Percentiles rank a stretch among this genome's conserved stretches.
Evolutionary conservation across 2,113 vertebrate genomes (phyloP).

Genomic region (Leucopsar rothschildi): DNA sequence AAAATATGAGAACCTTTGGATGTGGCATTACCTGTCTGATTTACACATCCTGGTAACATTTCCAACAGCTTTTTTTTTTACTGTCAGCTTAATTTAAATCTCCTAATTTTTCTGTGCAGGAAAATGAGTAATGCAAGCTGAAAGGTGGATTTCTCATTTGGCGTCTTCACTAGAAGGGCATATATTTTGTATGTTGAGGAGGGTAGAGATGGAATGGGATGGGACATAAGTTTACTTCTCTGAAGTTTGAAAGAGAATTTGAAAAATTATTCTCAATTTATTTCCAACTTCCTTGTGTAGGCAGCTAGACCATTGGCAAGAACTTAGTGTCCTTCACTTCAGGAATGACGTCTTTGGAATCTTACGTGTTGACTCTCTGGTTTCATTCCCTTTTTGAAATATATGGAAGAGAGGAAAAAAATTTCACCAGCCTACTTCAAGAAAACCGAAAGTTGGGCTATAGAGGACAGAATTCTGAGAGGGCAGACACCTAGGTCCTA

Average conservation of each 20-base stretch:
- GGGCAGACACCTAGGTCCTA: neutral
- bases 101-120: neutral
- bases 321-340: neutral
- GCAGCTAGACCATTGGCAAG: neutral
- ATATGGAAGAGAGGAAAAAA: neutral
- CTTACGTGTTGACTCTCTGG: neutral
- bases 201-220: neutral
- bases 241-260: neutral
- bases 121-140: neutral
- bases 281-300: neutral
- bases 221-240: neutral
- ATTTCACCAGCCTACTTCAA: neutral
- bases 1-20: slow-evolving; percentile 25
- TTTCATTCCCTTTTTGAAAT: slow-evolving; percentile 34
- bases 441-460: neutral
- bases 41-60: neutral
- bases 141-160: neutral
- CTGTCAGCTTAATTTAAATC: neutral
- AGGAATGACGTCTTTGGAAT: neutral
- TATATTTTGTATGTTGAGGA: neutral
- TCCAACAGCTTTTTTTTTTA: neutral
- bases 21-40: slow-evolving; percentile 18
- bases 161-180: neutral
- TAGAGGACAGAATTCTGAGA: neutral
- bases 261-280: neutral